Percentiles rank a stretch among this genome's conserved stretches.
These are phyloP conservation scores for Blastobasis adustella DNA, from an alignment of 2,888 invertebrate species.

Conservation along the genomic window DNA sequence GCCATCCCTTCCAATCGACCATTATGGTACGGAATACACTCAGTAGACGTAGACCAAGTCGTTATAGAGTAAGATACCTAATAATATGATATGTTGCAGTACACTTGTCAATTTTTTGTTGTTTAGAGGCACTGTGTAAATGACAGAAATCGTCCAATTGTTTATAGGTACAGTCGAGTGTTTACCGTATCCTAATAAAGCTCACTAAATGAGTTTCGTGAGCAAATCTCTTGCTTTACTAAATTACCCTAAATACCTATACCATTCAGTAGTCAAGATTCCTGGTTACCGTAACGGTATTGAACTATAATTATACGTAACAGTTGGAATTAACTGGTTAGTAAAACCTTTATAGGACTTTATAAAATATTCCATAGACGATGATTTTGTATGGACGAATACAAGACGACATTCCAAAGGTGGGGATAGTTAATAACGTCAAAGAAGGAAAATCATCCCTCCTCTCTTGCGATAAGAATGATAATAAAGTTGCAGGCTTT, in stretches of 20 bases:
- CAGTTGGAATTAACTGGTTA: no score
- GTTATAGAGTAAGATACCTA: constrained; percentile 36
- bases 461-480: constrained; percentile 14
- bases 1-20: constrained; percentile 31
- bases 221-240: no score
- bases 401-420: constrained; percentile 38
- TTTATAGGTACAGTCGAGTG: no score
- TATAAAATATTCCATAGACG: neutral
- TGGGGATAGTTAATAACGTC: constrained; percentile 28
- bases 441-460: constrained; percentile 20
- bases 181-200: no score
- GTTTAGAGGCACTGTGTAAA: neutral
- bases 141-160: no score
- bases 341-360: no score
- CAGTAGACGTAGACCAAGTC: constrained; percentile 37
- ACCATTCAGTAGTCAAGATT: no score
- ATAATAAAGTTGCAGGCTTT: constrained; percentile 23
- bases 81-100: constrained; percentile 20
- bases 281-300: no score
- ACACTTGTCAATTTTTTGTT: constrained; percentile 4
- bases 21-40: constrained; percentile 38
- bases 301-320: no score
- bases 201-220: no score
- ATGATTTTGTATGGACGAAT: constrained; percentile 9
- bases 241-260: no score